phyloP scores from a whole-genome alignment of 2,113 vertebrate genomes.

The Rallus limicola region DNA sequence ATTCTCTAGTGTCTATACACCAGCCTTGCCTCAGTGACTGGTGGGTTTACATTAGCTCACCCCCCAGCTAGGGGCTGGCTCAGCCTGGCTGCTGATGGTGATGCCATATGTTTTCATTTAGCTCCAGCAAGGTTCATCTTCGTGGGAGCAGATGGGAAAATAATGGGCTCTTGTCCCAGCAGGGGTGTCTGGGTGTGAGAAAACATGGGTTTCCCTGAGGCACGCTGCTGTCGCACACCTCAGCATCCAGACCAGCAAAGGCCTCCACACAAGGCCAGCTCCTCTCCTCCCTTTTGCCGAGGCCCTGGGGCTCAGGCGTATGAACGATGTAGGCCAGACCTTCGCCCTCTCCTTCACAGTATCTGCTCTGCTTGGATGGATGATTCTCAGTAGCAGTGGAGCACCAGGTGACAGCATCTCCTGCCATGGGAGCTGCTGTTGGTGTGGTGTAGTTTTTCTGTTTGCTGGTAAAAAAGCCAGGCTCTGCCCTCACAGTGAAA shows the following conservation, averaged over 20 bases:
- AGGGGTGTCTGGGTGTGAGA: neutral
- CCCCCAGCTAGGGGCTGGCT: neutral
- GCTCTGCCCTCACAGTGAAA: neutral
- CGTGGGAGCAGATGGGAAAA: neutral
- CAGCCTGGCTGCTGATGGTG: neutral
- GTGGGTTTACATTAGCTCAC: neutral
- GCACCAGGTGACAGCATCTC: neutral
- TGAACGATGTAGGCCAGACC: neutral
- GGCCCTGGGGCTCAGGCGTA: neutral
- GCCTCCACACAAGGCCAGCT: neutral
- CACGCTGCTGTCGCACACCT: neutral
- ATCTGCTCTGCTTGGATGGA: neutral
- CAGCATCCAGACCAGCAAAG: fast-evolving
- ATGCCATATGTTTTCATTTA: neutral
- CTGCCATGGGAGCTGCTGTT: neutral
- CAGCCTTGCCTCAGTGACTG: neutral
- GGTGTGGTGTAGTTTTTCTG: neutral
- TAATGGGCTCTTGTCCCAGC: neutral
- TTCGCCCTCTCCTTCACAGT: neutral
- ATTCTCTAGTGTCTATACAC: neutral
- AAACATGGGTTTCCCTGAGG: neutral
- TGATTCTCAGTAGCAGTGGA: neutral
- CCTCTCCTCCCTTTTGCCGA: neutral
- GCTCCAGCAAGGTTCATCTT: neutral
- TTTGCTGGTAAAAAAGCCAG: neutral